These are phyloP conservation scores for Sarcophaga bullata DNA, from an alignment of 1,140 invertebrate genomes.

Conservation along the genomic window DNA sequence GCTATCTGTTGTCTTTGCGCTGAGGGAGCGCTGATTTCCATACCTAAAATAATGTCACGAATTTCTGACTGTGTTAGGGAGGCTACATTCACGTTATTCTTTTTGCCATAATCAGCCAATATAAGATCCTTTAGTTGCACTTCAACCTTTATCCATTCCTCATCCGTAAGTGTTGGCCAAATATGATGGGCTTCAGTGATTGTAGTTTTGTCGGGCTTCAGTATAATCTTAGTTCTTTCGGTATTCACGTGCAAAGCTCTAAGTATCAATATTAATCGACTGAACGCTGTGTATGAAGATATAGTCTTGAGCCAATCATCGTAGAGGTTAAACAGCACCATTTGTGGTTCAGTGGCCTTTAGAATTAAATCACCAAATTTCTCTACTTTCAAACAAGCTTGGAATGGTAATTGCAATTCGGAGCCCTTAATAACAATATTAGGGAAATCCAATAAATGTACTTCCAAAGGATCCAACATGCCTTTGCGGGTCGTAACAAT, in stretches of 20 bases:
- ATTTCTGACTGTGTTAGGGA: conserved; percentile 99
- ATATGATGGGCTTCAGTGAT: conserved; percentile 99
- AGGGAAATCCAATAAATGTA: conserved; percentile 98
- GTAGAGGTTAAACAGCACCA: conserved; percentile 99
- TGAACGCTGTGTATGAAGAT: conserved; percentile 96
- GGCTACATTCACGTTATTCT: conserved; percentile 99
- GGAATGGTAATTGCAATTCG: conserved; percentile 98
- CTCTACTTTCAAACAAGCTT: conserved; percentile 95
- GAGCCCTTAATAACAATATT: conserved; percentile 99
- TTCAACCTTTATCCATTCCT: conserved; percentile 99
- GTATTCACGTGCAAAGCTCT: conserved; percentile 98
- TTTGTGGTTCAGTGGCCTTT: conserved; percentile 99
- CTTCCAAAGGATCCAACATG: conserved; percentile 99
- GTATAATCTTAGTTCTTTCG: conserved; percentile 96
- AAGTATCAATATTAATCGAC: conserved; percentile 95
- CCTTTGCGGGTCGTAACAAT: conserved; percentile 98
- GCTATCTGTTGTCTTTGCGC: conserved; percentile 99
- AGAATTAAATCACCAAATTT: conserved; percentile 99
- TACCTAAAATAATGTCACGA: conserved; percentile 98
- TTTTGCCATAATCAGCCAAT: conserved; percentile 99
- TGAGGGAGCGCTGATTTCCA: conserved; percentile 99
- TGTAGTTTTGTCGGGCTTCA: conserved; percentile 99
- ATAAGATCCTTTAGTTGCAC: conserved; percentile 98
- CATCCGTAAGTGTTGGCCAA: conserved; percentile 97
- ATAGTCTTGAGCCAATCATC: conserved; percentile 99